Percentiles rank a stretch among this genome's conserved stretches.
These are phyloP conservation scores for Caenorhabditis elegans DNA, from an alignment of 1,140 invertebrate species.

Conservation along the genomic window DNA sequence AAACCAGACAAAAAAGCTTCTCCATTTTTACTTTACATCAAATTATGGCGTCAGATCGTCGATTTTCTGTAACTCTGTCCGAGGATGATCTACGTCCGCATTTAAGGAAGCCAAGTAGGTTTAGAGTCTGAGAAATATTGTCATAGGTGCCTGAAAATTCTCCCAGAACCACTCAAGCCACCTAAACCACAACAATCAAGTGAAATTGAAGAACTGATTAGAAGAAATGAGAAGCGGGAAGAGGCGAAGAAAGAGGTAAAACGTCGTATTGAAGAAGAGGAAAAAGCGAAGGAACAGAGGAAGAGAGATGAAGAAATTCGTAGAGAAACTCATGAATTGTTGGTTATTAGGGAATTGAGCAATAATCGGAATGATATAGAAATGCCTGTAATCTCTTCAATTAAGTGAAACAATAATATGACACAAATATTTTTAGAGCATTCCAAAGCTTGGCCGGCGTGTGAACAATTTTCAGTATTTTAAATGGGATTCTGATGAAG, in stretches of 20 bases:
- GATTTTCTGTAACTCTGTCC: constrained; percentile 7
- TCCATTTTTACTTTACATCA: too few species aligned
- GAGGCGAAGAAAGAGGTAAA: not conserved
- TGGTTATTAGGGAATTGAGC: not conserved
- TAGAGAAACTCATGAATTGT: not conserved
- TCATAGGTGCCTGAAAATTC: not conserved
- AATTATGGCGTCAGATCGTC: not conserved
- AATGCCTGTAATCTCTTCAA: too few species aligned
- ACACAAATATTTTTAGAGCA: not conserved
- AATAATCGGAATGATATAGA: not conserved
- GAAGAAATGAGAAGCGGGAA: not conserved
- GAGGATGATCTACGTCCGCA: constrained; percentile 7
- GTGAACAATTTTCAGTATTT: constrained; percentile 12
- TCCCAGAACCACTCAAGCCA: too few species aligned
- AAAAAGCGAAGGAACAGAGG: not conserved
- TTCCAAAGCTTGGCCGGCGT: not conserved
- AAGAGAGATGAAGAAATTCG: not conserved
- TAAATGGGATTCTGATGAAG: constrained; percentile 8
- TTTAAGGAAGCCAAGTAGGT: not conserved
- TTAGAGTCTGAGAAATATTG: too few species aligned
- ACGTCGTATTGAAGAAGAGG: not conserved
- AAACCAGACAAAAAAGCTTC: too few species aligned
- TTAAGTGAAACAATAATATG: too few species aligned
- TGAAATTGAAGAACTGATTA: not conserved
- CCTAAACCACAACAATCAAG: not conserved